phyloP scores from a whole-genome alignment of 2,888 invertebrate species.

The Sympetrum striolatum region DNA sequence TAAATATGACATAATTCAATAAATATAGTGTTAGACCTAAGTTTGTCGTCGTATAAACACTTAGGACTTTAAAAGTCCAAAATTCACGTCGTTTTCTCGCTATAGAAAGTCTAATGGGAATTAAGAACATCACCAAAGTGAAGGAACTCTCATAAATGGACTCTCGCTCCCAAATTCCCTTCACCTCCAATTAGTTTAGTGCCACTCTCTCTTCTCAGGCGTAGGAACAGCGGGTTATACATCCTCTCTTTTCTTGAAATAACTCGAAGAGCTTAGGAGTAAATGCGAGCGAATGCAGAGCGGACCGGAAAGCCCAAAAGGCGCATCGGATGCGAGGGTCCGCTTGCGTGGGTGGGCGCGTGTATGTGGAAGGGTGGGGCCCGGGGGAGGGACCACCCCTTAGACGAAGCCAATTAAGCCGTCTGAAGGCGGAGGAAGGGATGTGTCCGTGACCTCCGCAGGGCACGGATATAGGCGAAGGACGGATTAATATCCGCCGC shows the following conservation, averaged over 20 bases:
- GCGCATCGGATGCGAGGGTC: background rate
- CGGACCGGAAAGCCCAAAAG: background rate
- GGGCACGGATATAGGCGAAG: background rate
- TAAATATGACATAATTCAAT: too few species aligned
- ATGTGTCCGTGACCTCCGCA: constrained; percentile 4
- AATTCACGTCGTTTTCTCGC: too few species aligned
- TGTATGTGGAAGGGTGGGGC: background rate
- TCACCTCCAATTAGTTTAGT: too few species aligned
- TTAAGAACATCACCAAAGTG: too few species aligned
- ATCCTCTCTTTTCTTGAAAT: background rate
- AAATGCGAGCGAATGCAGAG: background rate
- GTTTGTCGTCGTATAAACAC: too few species aligned
- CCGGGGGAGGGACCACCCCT: constrained; percentile 8
- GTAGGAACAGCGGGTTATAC: background rate
- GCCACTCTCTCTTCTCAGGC: too few species aligned
- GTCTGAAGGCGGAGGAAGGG: background rate
- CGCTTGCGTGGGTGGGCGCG: background rate
- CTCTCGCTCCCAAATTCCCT: too few species aligned
- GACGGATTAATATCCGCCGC: constrained; percentile 30
- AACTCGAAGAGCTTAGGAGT: too few species aligned
- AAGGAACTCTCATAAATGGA: too few species aligned
- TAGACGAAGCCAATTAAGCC: constrained; percentile 20
- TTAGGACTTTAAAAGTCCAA: too few species aligned
- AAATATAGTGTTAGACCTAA: too few species aligned
- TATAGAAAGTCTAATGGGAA: too few species aligned